These are phyloP conservation scores for Tolmerus cingulatus DNA, from an alignment of 2,888 invertebrate species.

Conservation along the genomic window DNA sequence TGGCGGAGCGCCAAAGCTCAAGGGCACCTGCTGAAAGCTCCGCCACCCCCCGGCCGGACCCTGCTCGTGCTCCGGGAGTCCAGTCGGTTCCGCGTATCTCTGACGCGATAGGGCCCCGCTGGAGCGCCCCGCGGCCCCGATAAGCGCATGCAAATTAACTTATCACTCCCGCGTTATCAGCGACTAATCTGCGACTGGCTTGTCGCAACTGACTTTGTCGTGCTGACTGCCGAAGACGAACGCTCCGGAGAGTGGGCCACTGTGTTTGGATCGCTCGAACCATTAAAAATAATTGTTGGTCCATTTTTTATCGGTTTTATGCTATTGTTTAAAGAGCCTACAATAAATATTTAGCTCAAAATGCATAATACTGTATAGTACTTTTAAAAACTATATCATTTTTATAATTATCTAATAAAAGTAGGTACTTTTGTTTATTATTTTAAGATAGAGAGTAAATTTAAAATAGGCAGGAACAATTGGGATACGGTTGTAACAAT, in stretches of 20 bases:
- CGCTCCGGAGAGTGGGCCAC: not conserved
- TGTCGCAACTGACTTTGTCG: not conserved
- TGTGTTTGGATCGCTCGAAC: not conserved
- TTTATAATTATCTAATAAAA: no score
- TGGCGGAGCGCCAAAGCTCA: not conserved
- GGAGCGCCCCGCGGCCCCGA: not conserved
- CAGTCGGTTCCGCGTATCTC: not conserved
- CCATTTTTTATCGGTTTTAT: not conserved
- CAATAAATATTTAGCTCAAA: no score
- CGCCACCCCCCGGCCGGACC: not conserved
- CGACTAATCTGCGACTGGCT: not conserved
- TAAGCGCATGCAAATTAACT: constrained; percentile 35
- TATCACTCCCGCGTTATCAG: constrained; percentile 15
- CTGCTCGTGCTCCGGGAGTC: not conserved
- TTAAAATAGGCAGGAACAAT: no score
- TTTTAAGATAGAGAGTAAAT: no score
- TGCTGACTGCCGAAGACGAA: not conserved
- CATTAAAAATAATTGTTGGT: not conserved
- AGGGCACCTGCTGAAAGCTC: not conserved
- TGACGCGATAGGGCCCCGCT: not conserved
- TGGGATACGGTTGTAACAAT: no score
- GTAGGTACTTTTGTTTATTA: no score
- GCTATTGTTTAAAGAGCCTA: no score
- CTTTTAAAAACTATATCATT: no score
- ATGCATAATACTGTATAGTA: no score